phyloP scores from a whole-genome alignment of 1,140 invertebrate genomes.

The Oppia nitens region DNA sequence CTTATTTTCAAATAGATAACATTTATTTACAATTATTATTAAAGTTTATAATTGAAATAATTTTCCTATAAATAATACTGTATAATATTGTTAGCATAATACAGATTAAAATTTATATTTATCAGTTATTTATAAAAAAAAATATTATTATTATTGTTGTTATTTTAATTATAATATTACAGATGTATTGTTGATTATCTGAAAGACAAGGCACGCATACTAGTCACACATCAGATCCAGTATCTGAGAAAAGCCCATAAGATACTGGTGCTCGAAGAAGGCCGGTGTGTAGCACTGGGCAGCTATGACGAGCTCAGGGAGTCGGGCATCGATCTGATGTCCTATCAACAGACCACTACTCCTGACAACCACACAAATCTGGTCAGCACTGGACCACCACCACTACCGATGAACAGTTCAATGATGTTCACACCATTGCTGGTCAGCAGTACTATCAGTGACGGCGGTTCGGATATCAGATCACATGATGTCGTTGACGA shows the following conservation, averaged over 20 bases:
- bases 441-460: not conserved
- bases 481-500: not conserved
- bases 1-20: no score
- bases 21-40: no score
- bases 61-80: no score
- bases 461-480: not conserved
- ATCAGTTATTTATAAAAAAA: not conserved
- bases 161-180: no score
- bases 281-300: no score
- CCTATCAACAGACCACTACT: not conserved
- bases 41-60: no score
- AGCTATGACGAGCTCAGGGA: conserved; percentile 10
- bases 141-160: no score
- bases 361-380: not conserved
- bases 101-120: no score
- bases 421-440: not conserved
- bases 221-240: conserved; percentile 32
- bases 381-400: not conserved
- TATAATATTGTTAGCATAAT: no score
- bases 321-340: conserved; percentile 8
- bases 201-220: conserved; percentile 21
- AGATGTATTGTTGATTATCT: conserved; percentile 9
- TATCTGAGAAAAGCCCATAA: conserved; percentile 47
- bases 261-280: conserved; percentile 53
- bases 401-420: not conserved